Evolutionary conservation across 2,797 vertebrate genomes (phyloP).

Genomic region (Lagodon rhomboides): DNA sequence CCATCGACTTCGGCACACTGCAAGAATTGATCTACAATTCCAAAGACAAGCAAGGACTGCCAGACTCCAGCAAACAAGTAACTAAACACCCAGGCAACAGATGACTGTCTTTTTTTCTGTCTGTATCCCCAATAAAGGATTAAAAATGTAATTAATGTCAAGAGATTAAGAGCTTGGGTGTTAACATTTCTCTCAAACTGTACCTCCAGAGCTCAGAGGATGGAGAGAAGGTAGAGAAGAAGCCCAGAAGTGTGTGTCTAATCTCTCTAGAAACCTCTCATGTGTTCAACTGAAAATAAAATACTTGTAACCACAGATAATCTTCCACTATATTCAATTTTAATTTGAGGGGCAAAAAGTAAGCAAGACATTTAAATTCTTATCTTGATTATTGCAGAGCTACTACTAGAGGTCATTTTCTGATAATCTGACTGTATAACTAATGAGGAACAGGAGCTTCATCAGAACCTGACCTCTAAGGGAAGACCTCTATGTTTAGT

Average conservation of each 20-base stretch:
- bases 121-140: neutral
- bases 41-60: neutral
- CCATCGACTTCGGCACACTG: neutral
- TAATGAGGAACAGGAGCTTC: neutral
- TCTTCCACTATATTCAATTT: neutral
- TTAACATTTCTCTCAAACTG: neutral
- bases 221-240: neutral
- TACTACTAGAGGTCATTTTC: neutral
- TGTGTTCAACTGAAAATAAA: neutral
- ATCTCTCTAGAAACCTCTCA: neutral
- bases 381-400: neutral
- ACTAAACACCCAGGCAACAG: neutral
- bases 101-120: neutral
- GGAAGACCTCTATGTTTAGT: neutral
- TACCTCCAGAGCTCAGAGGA: neutral
- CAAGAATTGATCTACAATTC: neutral
- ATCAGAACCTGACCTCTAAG: neutral
- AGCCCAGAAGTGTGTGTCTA: neutral
- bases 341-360: neutral
- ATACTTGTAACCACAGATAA: neutral
- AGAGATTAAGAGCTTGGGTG: neutral
- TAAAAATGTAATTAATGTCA: neutral
- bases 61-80: conserved; percentile 4
- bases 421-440: neutral
- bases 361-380: neutral